A percentile compares a stretch with the other conserved stretches of the same genome.
Evolutionary conservation across 2,797 vertebrate species (phyloP).

Genomic region (Capromys pilorides): DNA sequence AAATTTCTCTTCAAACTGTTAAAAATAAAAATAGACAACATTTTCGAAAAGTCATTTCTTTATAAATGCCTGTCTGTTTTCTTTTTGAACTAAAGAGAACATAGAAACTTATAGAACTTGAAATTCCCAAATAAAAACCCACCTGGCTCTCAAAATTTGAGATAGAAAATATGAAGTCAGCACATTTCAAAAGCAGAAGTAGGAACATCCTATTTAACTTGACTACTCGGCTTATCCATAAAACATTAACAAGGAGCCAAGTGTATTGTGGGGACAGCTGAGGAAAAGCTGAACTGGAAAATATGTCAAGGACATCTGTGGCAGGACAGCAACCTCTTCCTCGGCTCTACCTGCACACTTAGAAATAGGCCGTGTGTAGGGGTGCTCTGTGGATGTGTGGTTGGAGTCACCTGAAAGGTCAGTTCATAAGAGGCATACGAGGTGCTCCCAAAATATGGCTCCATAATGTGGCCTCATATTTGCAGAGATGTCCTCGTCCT

Average conservation of each 20-base stretch:
- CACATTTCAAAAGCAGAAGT: background rate
- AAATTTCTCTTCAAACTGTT: slow-evolving; percentile 48
- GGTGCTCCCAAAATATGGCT: background rate
- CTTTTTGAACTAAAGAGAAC: slow-evolving; percentile 53
- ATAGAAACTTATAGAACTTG: slow-evolving; percentile 19
- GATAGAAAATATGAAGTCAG: slow-evolving; percentile 53
- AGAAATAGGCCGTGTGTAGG: background rate
- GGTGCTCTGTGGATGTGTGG: rapidly evolving
- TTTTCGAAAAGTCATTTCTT: slow-evolving; percentile 61
- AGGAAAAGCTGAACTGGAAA: background rate
- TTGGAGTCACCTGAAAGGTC: background rate
- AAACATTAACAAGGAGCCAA: background rate
- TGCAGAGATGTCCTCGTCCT: background rate
- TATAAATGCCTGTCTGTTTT: slow-evolving; percentile 19
- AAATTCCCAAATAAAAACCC: background rate
- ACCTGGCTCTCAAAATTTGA: slow-evolving; percentile 54
- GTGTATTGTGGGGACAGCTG: background rate
- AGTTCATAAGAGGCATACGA: background rate
- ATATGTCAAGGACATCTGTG: background rate
- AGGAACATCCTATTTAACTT: background rate
- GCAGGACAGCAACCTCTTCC: background rate
- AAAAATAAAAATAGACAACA: slow-evolving; percentile 69
- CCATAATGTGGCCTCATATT: background rate
- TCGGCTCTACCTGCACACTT: rapidly evolving
- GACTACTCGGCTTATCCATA: background rate